Conservation (phyloP, 1,140 invertebrate species). For the Paralvinella palmiformis region DNA sequence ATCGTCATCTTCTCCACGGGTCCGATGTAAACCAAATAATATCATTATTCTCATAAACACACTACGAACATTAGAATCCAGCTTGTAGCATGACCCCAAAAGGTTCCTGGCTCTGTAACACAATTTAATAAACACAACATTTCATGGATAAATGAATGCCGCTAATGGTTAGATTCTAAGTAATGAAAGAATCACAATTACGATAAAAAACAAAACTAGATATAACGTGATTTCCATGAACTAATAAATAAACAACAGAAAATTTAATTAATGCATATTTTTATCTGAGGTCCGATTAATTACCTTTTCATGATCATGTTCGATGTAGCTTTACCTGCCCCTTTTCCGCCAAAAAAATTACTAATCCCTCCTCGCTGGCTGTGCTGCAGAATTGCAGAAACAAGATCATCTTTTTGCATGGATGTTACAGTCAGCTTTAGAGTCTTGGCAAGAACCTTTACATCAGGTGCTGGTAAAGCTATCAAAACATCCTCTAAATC, state of each 20-base stretch:
- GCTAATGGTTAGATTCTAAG: not conserved
- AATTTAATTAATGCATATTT: not conserved
- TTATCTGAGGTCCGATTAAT: not conserved
- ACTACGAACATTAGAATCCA: conserved; percentile 34
- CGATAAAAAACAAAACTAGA: not conserved
- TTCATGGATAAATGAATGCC: not conserved
- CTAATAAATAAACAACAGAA: not conserved
- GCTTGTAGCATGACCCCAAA: conserved; percentile 45
- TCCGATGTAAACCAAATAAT: conserved; percentile 50
- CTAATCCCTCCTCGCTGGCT: no score
- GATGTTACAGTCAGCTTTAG: conserved; percentile 41
- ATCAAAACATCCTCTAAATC: conserved; percentile 25
- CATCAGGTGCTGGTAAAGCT: conserved; percentile 36
- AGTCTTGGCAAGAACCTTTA: conserved; percentile 40
- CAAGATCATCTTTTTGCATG: no score
- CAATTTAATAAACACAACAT: not conserved
- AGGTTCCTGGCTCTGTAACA: conserved; percentile 36
- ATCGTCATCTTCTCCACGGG: conserved; percentile 48
- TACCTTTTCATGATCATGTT: conserved; percentile 5
- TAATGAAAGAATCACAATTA: not conserved
- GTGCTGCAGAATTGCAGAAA: no score
- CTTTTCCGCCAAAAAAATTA: no score
- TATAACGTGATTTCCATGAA: not conserved
- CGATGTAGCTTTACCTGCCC: no score
- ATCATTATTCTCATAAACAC: conserved; percentile 51